Evolutionary conservation across 1,140 invertebrate species (phyloP).

Genomic region (Diuraphis noxia): DNA sequence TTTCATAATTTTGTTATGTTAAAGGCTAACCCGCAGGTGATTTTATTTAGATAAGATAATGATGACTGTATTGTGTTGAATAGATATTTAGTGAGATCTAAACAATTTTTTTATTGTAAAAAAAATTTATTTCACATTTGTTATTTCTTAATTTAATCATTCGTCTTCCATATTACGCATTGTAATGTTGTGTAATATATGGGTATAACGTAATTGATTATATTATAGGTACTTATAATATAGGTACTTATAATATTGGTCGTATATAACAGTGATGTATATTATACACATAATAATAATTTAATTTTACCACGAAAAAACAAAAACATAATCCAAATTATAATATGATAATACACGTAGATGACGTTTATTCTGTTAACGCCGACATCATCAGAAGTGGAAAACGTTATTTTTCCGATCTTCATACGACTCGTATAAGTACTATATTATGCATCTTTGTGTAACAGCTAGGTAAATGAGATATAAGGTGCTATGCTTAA

Average conservation of each 20-base stretch:
- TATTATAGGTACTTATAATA: not conserved
- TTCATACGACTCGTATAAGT: not conserved
- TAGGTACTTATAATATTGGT: not conserved
- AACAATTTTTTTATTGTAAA: not conserved
- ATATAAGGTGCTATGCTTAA: not conserved
- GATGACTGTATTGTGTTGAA: not conserved
- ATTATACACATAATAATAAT: not conserved
- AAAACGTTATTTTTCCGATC: not conserved
- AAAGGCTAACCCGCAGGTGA: conserved; percentile 9
- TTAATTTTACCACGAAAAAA: not conserved
- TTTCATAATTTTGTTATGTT: conserved; percentile 30
- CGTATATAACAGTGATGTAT: not conserved
- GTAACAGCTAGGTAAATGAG: not conserved
- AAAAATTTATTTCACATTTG: not conserved
- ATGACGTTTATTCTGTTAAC: not conserved
- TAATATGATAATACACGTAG: not conserved
- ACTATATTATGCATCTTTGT: not conserved
- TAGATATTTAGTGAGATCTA: not conserved
- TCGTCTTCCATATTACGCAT: not conserved
- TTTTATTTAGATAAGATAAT: conserved; percentile 1
- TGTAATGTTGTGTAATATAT: not conserved
- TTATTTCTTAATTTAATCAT: not conserved
- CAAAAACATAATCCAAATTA: not conserved
- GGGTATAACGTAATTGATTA: too few species aligned
- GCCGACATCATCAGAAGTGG: not conserved